Evolutionary conservation across 1,140 invertebrate species (phyloP).

Genomic region (Papilio polyxenes): DNA sequence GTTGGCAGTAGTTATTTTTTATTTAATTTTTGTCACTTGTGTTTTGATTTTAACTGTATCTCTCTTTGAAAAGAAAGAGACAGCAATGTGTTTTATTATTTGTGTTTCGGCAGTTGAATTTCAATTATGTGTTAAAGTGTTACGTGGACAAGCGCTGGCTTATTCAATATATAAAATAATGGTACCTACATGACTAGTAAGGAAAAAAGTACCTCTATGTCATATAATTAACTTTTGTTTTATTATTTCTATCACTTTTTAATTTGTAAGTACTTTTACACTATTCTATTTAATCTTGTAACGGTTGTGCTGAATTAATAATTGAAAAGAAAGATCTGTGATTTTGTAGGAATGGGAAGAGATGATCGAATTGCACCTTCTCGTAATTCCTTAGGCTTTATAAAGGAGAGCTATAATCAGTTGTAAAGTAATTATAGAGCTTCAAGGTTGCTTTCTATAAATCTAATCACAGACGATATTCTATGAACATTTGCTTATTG

Average conservation of each 20-base stretch:
- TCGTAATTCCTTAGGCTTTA: slow-evolving; percentile 10
- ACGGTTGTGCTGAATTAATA: background rate
- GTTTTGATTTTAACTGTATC: no score
- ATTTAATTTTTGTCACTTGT: no score
- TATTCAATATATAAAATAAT: no score
- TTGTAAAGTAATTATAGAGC: background rate
- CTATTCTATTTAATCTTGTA: background rate
- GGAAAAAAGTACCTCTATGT: no score
- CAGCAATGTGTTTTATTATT: no score
- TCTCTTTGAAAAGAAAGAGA: no score
- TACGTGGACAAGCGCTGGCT: no score
- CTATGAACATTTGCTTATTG: background rate
- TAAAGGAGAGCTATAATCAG: background rate
- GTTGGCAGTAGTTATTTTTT: background rate
- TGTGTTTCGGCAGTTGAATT: no score
- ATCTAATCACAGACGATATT: background rate
- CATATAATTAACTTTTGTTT: background rate
- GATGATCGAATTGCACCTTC: background rate
- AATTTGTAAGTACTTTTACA: background rate
- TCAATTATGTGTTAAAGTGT: no score
- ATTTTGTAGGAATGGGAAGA: background rate
- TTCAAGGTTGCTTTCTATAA: background rate
- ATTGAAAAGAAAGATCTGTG: background rate
- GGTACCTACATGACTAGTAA: no score
- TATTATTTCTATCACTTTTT: background rate